A percentile compares a stretch with the other conserved stretches of the same genome.
Conservation (phyloP, 2,888 invertebrate species). For the Chymomyza procnemis region DNA sequence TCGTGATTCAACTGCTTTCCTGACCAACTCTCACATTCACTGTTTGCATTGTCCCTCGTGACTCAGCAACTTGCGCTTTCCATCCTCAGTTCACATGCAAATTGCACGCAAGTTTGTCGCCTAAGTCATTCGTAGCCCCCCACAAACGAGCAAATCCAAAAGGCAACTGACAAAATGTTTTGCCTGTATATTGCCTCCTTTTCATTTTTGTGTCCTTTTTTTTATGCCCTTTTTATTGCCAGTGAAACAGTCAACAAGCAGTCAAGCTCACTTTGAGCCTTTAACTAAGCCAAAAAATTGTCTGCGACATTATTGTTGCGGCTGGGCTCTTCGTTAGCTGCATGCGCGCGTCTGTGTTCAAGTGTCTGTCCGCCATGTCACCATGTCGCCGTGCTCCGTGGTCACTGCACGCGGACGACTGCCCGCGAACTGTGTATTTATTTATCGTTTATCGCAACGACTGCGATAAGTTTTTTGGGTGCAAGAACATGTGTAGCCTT, state of each 20-base stretch:
- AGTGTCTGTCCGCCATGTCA: slow-evolving; percentile 3
- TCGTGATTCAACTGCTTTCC: no score
- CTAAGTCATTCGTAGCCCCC: slow-evolving; percentile 5
- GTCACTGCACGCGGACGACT: slow-evolving; percentile 12
- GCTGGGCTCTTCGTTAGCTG: slow-evolving; percentile 21
- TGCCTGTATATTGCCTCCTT: slow-evolving; percentile 33
- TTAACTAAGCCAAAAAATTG: slow-evolving; percentile 60
- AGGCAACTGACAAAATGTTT: slow-evolving; percentile 50
- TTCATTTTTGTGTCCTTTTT: slow-evolving; percentile 32
- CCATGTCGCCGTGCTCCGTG: slow-evolving; percentile 2
- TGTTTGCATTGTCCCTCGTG: not conserved
- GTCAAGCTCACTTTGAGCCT: not conserved
- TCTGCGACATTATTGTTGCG: slow-evolving; percentile 48
- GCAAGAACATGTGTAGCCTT: slow-evolving; percentile 77
- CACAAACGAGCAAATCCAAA: not conserved
- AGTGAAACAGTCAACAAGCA: slow-evolving; percentile 46
- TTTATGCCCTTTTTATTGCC: slow-evolving; percentile 42
- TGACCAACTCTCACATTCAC: no score
- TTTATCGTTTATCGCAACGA: slow-evolving; percentile 69
- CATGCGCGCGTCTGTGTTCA: slow-evolving; percentile 12
- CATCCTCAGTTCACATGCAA: not conserved
- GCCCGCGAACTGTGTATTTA: slow-evolving; percentile 49
- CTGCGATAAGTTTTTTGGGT: slow-evolving; percentile 74
- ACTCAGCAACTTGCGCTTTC: not conserved
- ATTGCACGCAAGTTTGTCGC: slow-evolving; percentile 10